phyloP scores from a whole-genome alignment of 2,113 vertebrate species.

The Anolis sagrei region DNA sequence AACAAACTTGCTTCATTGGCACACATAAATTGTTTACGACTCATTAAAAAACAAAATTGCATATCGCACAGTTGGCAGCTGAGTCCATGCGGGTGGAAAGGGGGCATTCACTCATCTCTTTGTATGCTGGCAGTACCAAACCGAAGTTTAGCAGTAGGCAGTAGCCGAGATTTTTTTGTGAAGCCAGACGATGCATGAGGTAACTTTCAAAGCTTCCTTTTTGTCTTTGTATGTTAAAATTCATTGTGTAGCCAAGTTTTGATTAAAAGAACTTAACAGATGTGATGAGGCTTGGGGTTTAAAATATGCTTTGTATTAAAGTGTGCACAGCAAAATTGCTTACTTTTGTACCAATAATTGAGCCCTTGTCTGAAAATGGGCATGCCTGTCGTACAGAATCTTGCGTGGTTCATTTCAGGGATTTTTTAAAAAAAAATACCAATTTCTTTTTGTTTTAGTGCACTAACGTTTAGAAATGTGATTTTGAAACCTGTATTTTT shows the following conservation, averaged over 20 bases:
- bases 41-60: constrained; percentile 88
- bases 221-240: constrained; percentile 80
- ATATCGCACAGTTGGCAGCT: constrained; percentile 80
- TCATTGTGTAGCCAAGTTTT: constrained; percentile 70
- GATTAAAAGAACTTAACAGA: constrained; percentile 64
- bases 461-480: constrained; percentile 57
- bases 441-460: constrained; percentile 56
- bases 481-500: constrained; percentile 50
- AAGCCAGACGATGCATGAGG: constrained; percentile 80
- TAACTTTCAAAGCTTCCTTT: constrained; percentile 83
- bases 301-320: constrained; percentile 28
- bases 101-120: constrained; percentile 83
- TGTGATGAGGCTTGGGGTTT: constrained; percentile 29
- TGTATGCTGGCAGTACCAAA: constrained; percentile 81
- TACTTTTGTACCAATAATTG: constrained; percentile 69
- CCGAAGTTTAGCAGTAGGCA: constrained; percentile 80
- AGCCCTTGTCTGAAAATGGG: constrained; percentile 69
- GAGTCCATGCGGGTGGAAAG: constrained; percentile 77
- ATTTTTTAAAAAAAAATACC: constrained; percentile 61
- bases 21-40: constrained; percentile 85
- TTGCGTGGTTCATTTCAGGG: constrained; percentile 69
- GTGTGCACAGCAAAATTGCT: constrained; percentile 59
- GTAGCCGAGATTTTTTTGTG: constrained; percentile 76
- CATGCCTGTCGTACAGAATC: constrained; percentile 64
- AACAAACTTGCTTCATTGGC: constrained; percentile 82